Conservation (phyloP, 2,113 vertebrate species). For the Plecotus auritus region DNA sequence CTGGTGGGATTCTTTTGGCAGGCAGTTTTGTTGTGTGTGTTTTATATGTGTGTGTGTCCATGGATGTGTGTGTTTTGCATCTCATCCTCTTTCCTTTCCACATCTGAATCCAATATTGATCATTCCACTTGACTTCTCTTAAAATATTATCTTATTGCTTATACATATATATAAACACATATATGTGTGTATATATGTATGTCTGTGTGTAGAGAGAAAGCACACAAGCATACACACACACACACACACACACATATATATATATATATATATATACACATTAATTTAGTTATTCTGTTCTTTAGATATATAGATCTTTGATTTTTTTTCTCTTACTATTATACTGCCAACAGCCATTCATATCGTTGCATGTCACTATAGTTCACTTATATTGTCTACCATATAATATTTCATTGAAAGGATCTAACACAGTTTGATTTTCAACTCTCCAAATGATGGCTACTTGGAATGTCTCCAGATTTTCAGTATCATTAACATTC, state of each 20-base stretch:
- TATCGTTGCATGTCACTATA: background rate
- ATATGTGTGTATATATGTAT: background rate
- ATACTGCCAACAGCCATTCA: background rate
- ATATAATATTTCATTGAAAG: background rate
- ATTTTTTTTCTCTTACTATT: background rate
- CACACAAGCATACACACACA: background rate
- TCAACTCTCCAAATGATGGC: background rate
- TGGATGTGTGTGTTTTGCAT: background rate
- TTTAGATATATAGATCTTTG: background rate
- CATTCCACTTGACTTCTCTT: background rate
- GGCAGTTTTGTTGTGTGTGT: background rate
- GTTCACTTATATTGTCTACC: background rate
- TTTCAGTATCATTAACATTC: background rate
- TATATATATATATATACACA: background rate
- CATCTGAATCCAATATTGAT: background rate
- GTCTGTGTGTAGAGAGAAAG: background rate
- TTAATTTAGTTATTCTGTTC: background rate
- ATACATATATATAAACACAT: background rate
- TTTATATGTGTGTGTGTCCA: background rate
- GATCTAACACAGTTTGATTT: background rate
- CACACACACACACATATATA: background rate
- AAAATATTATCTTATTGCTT: background rate
- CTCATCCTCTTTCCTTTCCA: background rate
- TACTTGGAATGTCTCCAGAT: background rate
- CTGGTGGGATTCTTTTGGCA: background rate